phyloP scores from a whole-genome alignment of 92 coral and sea anemone genomes.

The Palythoa caribaeorum region DNA sequence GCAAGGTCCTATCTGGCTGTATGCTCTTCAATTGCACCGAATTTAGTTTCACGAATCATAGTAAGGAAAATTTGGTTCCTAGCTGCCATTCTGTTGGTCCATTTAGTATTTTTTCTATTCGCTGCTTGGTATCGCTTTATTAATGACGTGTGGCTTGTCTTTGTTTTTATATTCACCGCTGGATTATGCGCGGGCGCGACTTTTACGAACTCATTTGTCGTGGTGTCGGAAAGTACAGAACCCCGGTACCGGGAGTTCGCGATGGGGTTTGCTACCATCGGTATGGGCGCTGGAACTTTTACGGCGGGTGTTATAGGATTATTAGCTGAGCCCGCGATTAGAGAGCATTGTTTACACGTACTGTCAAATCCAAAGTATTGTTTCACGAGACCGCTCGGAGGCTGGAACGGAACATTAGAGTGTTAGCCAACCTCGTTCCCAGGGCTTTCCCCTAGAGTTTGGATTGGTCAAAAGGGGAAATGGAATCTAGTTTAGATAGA shows the following conservation, averaged over 20 bases:
- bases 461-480: neutral
- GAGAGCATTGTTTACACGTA: conserved; percentile 78
- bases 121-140: conserved; percentile 94
- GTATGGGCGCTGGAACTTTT: conserved; percentile 94
- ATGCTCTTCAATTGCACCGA: conserved; percentile 71
- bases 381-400: conserved; percentile 86
- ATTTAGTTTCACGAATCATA: conserved; percentile 64
- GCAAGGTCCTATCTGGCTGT: conserved; percentile 88
- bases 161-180: conserved; percentile 85
- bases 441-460: too few relatives aligned
- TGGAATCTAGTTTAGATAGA: neutral
- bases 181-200: conserved; percentile 92
- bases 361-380: conserved; percentile 77
- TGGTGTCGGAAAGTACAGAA: conserved; percentile 78
- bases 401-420: conserved; percentile 76
- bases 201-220: conserved; percentile 84
- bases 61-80: conserved; percentile 76
- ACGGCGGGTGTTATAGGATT: conserved; percentile 88
- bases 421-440: conserved; percentile 6
- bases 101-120: conserved; percentile 71
- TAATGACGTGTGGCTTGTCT: conserved; percentile 85
- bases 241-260: conserved; percentile 82
- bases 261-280: conserved; percentile 94
- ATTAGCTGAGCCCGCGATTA: conserved; percentile 73
- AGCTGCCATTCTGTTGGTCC: conserved; percentile 67